phyloP scores from a whole-genome alignment of 64 coral and sea anemone species.

The Trachythela sp. region DNA sequence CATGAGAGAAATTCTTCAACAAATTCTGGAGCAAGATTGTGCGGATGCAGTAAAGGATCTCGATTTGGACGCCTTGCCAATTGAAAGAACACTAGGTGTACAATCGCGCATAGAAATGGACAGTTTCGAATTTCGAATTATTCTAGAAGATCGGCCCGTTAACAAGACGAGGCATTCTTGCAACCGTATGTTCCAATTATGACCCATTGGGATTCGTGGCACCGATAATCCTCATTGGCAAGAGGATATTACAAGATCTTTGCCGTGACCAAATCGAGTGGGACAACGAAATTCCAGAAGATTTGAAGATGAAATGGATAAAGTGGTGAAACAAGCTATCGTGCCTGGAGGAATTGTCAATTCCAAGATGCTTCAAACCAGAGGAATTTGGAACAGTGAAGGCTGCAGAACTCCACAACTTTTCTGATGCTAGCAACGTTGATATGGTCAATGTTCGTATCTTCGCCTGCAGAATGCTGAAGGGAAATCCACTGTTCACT shows the following conservation, averaged over 20 bases:
- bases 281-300: slow-evolving; percentile 35
- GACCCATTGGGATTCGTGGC: slow-evolving; percentile 34
- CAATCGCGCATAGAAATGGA: slow-evolving; percentile 32
- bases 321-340: not conserved
- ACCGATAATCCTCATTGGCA: not conserved
- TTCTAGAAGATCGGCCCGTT: not conserved
- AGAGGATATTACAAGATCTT: slow-evolving; percentile 28
- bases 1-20: not conserved
- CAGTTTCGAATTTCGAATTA: slow-evolving; percentile 18
- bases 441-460: slow-evolving; percentile 26
- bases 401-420: not conserved
- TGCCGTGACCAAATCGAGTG: not conserved
- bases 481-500: slow-evolving; percentile 14
- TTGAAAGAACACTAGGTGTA: not conserved
- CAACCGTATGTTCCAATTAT: slow-evolving; percentile 15
- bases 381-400: slow-evolving; percentile 1
- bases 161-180: slow-evolving; percentile 17
- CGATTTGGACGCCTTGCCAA: slow-evolving; percentile 17
- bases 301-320: not conserved
- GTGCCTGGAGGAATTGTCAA: not conserved
- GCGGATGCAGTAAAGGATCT: slow-evolving; percentile 5
- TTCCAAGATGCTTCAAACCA: slow-evolving; percentile 10
- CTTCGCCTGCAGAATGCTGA: not conserved
- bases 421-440: slow-evolving; percentile 30
- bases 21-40: not conserved